Conservation (phyloP, 1,140 invertebrate species). For the Brachionus rubens region DNA sequence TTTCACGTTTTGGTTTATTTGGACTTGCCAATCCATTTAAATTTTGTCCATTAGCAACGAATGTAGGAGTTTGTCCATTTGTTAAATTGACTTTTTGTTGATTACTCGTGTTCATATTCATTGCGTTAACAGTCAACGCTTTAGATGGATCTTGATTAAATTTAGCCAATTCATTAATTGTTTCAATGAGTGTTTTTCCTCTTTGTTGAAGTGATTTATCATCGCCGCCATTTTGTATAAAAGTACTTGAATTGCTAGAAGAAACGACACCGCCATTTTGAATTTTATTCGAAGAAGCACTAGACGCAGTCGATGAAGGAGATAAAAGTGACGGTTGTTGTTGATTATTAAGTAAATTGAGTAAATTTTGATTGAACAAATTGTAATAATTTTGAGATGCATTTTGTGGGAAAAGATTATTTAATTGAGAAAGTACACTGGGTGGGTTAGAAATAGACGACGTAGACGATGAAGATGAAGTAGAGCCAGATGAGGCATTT, state of each 20-base stretch:
- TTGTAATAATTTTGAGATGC: conserved; percentile 27
- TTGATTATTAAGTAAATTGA: conserved; percentile 30
- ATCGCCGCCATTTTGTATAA: background rate
- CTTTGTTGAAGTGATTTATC: too few species aligned
- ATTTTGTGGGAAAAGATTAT: conserved; percentile 29
- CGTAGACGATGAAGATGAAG: background rate
- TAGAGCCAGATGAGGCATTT: background rate
- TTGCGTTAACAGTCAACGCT: background rate
- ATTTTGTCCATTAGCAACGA: background rate
- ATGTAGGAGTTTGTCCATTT: background rate
- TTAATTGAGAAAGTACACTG: conserved; percentile 24
- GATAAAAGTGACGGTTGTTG: background rate
- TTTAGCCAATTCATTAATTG: conserved; percentile 45
- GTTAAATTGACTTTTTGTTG: background rate
- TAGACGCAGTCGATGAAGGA: conserved; percentile 24
- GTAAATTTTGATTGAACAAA: conserved; percentile 31
- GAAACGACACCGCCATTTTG: background rate
- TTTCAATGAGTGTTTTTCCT: conserved; percentile 2
- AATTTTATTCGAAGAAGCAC: conserved; percentile 18
- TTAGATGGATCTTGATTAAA: conserved; percentile 40
- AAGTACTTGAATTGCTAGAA: conserved; percentile 23
- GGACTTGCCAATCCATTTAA: conserved; percentile 53
- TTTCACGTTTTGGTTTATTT: conserved; percentile 63
- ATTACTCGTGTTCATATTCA: background rate
- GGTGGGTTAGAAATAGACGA: background rate